Conservation (phyloP, 2,888 invertebrate genomes). For the Elegia similella region DNA sequence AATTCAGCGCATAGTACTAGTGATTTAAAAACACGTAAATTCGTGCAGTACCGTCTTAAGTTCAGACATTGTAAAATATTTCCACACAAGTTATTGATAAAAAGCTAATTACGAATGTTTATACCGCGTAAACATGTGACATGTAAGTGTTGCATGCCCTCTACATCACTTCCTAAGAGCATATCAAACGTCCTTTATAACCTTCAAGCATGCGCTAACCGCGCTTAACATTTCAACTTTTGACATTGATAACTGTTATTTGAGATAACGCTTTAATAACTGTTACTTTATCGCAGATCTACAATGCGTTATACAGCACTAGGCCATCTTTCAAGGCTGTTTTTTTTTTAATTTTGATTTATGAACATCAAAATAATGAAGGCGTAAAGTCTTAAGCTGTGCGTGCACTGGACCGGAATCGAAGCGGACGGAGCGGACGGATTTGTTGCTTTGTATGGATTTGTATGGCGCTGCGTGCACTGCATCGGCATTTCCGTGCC, state of each 20-base stretch:
- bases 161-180: constrained; percentile 42
- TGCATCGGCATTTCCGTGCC: too few relatives aligned
- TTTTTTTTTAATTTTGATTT: too few relatives aligned
- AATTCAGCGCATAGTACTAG: too few relatives aligned
- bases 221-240: constrained; percentile 41
- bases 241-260: constrained; percentile 38
- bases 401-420: too few relatives aligned
- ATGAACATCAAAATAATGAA: too few relatives aligned
- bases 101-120: background rate
- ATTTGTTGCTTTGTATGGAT: too few relatives aligned
- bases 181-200: constrained; percentile 53
- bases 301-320: constrained; percentile 4
- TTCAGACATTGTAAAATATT: background rate
- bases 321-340: background rate
- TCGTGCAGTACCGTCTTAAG: too few relatives aligned
- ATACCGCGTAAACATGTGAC: background rate
- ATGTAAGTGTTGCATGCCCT: constrained; percentile 36
- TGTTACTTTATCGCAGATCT: constrained; percentile 22
- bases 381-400: too few relatives aligned
- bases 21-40: too few relatives aligned
- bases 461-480: too few relatives aligned
- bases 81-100: background rate
- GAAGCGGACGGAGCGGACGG: too few relatives aligned
- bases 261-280: constrained; percentile 29
- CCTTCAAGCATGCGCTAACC: constrained; percentile 43